Conservation (phyloP, 2,113 vertebrate species). For the Pedetes capensis region DNA sequence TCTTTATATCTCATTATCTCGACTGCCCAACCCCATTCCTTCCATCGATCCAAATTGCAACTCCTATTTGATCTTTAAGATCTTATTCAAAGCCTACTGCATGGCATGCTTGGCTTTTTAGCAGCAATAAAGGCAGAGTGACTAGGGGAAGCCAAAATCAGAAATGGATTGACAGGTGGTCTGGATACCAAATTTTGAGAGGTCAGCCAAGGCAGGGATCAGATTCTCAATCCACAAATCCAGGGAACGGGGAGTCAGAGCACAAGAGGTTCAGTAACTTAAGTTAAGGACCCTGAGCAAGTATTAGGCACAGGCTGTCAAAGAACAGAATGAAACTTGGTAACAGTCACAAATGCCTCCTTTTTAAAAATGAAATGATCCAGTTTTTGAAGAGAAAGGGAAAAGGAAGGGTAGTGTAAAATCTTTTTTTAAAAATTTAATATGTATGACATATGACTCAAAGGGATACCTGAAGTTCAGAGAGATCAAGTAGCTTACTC, state of each 20-base stretch:
- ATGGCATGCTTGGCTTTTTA: neutral
- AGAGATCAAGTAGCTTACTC: neutral
- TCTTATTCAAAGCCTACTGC: neutral
- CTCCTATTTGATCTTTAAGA: neutral
- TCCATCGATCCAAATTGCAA: neutral
- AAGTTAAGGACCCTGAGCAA: neutral
- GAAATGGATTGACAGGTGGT: conserved; percentile 40
- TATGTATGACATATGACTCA: neutral
- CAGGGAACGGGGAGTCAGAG: neutral
- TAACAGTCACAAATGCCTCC: neutral
- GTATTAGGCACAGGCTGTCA: neutral
- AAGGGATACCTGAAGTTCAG: neutral
- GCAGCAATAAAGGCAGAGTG: neutral
- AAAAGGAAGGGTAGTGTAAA: neutral
- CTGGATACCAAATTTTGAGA: conserved; percentile 32
- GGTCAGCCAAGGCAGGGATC: conserved; percentile 28
- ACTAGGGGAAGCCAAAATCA: neutral
- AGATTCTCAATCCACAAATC: neutral
- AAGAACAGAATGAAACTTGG: neutral
- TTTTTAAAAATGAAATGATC: neutral
- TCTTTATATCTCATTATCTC: neutral
- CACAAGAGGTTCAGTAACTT: neutral
- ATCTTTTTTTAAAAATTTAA: neutral
- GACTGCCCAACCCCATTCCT: neutral
- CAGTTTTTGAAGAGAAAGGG: neutral